Base-by-base conservation (phyloP, 37 sponge, comb jelly and placozoan genomes). In the Bolinopsis microptera region DNA sequence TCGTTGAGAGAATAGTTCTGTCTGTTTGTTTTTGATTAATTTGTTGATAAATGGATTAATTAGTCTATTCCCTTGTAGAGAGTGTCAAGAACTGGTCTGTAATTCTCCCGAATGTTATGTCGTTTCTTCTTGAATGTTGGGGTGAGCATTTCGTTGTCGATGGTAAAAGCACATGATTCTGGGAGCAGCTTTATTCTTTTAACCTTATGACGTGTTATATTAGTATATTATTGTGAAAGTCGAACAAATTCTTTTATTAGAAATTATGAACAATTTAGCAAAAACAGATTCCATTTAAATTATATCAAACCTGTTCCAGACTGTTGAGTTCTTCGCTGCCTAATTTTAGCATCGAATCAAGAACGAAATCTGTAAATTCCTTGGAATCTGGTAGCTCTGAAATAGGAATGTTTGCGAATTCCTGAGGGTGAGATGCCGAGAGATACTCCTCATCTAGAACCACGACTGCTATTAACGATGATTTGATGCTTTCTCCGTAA, bases 111-210 rank as follows among this genome's bases (percentile, higher is more conserved):
- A 48, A 86, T 86, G 13, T 21, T 16, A 48, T 86, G 90, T 27
- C 90, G 32, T 39, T 41, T 39, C 61, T 86, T 93, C 80, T 93
- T 93, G 68, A 93, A 75, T 0, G 93, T 93, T 18, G 93, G 93
- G 0, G 93, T 93, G 26, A 74, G 48, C 76, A 93, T 24, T 13
- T 39, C 76, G 67, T 93, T 74, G 0, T 76, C 76, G 25, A 93
- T 75, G 0, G 93, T 27, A 31, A 93, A 93, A 8, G 39, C 25
- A 16, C 30, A 1, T 3, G 61, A 41, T 27, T 74, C 76, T 8
- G 93, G 93, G 48, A 33, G 35, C 5, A 86, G 28, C 61, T 86
- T 38, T 23, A 86, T 86, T 48, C 35, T 1, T 26, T 41, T 86
- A 0, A 86, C 61, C 90, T 86, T 35, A 1, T 3, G 38, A 48